A percentile compares a stretch with the other conserved stretches of the same genome.
phyloP scores from a whole-genome alignment of 1,140 invertebrate genomes.

The Rhyzopertha dominica region DNA sequence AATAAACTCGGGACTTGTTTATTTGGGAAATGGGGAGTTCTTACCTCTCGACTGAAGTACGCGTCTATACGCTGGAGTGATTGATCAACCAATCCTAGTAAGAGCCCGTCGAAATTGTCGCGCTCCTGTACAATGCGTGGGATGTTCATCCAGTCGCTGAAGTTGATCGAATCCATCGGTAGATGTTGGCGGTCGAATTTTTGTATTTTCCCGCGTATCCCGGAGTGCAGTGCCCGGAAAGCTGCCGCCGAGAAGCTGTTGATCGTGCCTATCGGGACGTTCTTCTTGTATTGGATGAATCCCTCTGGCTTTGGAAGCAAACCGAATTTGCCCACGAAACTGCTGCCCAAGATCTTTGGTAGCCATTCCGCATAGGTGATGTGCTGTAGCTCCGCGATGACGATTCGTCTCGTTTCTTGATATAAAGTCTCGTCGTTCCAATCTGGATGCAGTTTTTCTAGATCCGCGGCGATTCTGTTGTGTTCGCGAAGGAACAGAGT shows the following conservation, averaged over 20 bases:
- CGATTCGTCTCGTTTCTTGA: constrained; percentile 58
- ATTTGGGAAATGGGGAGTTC: constrained; percentile 9
- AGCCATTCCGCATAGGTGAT: constrained; percentile 66
- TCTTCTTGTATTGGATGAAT: constrained; percentile 56
- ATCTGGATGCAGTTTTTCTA: constrained; percentile 53
- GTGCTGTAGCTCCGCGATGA: constrained; percentile 54
- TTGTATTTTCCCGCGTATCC: constrained; percentile 48
- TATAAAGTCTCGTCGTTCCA: constrained; percentile 57
- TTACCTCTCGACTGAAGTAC: too few species aligned
- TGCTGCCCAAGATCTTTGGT: constrained; percentile 55
- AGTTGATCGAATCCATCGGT: constrained; percentile 45
- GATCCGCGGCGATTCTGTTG: constrained; percentile 54
- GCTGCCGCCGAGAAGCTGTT: constrained; percentile 61
- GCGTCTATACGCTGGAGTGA: constrained; percentile 61
- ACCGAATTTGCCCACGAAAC: constrained; percentile 15
- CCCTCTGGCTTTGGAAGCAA: constrained; percentile 19
- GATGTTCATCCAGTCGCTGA: constrained; percentile 54
- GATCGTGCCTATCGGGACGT: constrained; percentile 57
- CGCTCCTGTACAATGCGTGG: constrained; percentile 50
- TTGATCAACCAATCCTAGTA: constrained; percentile 62
- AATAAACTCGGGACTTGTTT: background rate
- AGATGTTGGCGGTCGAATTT: too few species aligned
- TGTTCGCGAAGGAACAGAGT: constrained; percentile 51
- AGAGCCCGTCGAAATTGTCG: constrained; percentile 53
- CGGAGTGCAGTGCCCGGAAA: constrained; percentile 58